Base-by-base conservation (phyloP, 2,888 invertebrate species). In the Clanis bilineata region DNA sequence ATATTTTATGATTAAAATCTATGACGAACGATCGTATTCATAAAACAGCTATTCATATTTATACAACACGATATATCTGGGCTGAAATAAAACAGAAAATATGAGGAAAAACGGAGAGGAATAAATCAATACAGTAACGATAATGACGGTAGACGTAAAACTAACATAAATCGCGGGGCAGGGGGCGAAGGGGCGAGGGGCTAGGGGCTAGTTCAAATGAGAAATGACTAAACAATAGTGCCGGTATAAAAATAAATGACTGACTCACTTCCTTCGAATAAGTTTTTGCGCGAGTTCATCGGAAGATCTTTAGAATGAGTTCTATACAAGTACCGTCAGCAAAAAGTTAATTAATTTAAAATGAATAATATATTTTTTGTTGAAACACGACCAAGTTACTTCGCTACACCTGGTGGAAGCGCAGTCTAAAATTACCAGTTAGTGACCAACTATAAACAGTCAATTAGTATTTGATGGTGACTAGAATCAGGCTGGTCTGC, bases 241-340 rank as follows among this genome's bases (percentile, higher is more conserved):
- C 73, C 67, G 66, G 82, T 79, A 86, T 88, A 89, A 88, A 88
- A 90, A 88, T 86, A 89, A 89, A 89, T 80, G 86, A 86, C 82
- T 83, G 77, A 71, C 80, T 77, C 72, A 78, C 82, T 85, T 84
- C 79, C 83, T 79, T 74, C 79, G 84, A 84, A 85, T 83, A 89
- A 90, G 86, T 89, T 89, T 87, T 87, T 88, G 86, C 83, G 85
- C 83, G 84, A 88, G 88, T 88, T 86, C 89, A 90, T 90, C 85
- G 86, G 86, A 87, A 87, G 88, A 85, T 87, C 89, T 89, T 89
- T 89, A 88, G 84, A 89, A 86, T 83, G 85, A 87, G 85, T 86
- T 86, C 80, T 76, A 74, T 77, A 72, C 74, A 71, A 44, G 83
- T 82, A 88, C 65, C 28, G 80, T 69, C 57, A 12, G 79, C 82